Conservation (phyloP, 2,113 vertebrate species). For the Urocynchramus pylzowi region DNA sequence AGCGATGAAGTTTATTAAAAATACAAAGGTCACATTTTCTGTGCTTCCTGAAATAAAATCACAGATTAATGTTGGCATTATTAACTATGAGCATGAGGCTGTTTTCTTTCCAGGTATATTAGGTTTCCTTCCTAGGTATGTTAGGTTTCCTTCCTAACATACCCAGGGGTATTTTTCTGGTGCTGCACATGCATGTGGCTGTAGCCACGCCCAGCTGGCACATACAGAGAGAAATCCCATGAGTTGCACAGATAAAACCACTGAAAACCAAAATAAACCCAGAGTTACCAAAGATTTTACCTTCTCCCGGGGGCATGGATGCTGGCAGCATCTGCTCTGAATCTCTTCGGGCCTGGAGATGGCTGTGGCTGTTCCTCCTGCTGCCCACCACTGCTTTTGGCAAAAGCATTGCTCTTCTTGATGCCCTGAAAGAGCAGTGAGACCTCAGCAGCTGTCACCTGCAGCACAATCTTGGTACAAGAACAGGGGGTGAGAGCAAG, state of each 20-base stretch:
- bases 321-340: background rate
- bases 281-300: background rate
- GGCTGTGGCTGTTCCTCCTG: background rate
- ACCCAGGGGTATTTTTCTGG: background rate
- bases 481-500: background rate
- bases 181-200: background rate
- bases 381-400: background rate
- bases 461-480: accelerated
- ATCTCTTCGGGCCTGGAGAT: background rate
- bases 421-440: conserved; percentile 14
- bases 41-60: background rate
- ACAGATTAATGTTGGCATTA: background rate
- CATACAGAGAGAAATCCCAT: background rate
- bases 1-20: background rate
- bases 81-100: background rate
- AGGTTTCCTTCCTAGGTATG: too few relatives aligned
- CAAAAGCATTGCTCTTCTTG: background rate
- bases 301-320: background rate
- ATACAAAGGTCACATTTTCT: background rate
- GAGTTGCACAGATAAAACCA: background rate
- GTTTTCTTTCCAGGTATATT: background rate
- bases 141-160: background rate
- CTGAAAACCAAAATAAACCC: background rate
- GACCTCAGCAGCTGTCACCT: background rate
- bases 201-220: background rate